Base-by-base conservation (phyloP, 2,113 vertebrate genomes). In the Anoura caudifer region DNA sequence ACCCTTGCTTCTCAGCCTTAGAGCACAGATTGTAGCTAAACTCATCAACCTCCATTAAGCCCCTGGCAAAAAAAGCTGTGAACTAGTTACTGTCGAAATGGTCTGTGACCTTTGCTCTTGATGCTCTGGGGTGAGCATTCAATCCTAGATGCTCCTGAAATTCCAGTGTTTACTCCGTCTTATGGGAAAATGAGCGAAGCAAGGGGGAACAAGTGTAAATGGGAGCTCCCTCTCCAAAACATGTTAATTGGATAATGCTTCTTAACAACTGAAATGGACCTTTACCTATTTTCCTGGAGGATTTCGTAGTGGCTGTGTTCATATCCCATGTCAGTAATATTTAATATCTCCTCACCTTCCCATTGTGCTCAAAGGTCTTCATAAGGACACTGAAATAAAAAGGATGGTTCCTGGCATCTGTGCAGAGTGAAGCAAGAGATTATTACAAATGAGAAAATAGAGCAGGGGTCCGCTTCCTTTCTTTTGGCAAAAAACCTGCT, bases 401-500 rank as follows among this genome's bases (percentile, higher is more conserved):
- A 86, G 38, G 28, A 97, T 50, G 20, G 17, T 87, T 95, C 90
- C 91, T 97, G 81, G 90, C n/a, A 93, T 83, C 82, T 90, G 72
- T 31, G 50, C 77, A 95, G 73, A 95, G 80, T 67, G 91, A 92
- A 36, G 11, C 86, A 75, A 97, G 43, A 88, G 0, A 0, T 70
- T 96, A n/a, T 87, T 94, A 88, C n/a, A 96, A 97, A 95, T 79
- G 87, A 95, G 19, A 95, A 73, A 90, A 94, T 11, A 67, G 33
- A 76, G 47, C 96, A 92, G 80, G 72, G 90, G 91, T 95, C 89
- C 97, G 67, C 28, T 96, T 95, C 9, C 4, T 92, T 97, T 94
- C 80, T 97, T 86, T 97, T 97, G 96, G 93, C 80, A 98, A 96
- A 98, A 98, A 98, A 82, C 0, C 96, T 98, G 94, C 97, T 97